phyloP scores from a whole-genome alignment of 2,797 vertebrate species.

The Brachyrhaphis roseni region DNA sequence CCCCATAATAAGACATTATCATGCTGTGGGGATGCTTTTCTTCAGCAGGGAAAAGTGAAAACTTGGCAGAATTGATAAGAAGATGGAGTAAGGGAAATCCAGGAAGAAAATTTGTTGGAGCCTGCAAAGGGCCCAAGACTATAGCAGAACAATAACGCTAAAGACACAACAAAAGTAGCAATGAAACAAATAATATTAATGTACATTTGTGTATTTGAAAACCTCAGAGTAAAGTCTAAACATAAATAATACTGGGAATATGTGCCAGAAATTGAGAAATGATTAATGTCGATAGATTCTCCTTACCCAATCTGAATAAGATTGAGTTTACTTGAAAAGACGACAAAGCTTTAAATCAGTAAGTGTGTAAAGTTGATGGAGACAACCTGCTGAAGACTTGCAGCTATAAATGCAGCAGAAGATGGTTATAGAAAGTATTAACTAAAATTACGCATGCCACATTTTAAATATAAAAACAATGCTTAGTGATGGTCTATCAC shows the following conservation, averaged over 20 bases:
- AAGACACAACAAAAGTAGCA: background rate
- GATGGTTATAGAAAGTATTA: background rate
- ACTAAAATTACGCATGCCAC: background rate
- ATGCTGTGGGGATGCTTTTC: background rate
- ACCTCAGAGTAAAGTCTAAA: background rate
- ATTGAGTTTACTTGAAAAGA: background rate
- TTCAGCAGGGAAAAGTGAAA: background rate
- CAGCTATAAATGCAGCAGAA: background rate
- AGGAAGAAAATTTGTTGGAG: background rate
- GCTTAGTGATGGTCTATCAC: background rate
- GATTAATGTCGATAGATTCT: background rate
- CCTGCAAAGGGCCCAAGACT: background rate
- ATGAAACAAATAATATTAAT: background rate
- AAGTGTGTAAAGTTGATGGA: no score
- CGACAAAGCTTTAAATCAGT: no score
- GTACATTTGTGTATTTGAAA: background rate
- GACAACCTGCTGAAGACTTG: background rate
- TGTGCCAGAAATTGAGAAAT: background rate
- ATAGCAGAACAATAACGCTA: background rate
- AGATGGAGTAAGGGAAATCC: background rate
- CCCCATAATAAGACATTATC: no score
- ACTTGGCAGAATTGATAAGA: background rate
- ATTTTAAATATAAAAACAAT: background rate
- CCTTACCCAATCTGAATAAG: background rate
- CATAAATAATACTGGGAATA: background rate